Base-by-base conservation (phyloP, 2,113 vertebrate species). In the Uria aalge region DNA sequence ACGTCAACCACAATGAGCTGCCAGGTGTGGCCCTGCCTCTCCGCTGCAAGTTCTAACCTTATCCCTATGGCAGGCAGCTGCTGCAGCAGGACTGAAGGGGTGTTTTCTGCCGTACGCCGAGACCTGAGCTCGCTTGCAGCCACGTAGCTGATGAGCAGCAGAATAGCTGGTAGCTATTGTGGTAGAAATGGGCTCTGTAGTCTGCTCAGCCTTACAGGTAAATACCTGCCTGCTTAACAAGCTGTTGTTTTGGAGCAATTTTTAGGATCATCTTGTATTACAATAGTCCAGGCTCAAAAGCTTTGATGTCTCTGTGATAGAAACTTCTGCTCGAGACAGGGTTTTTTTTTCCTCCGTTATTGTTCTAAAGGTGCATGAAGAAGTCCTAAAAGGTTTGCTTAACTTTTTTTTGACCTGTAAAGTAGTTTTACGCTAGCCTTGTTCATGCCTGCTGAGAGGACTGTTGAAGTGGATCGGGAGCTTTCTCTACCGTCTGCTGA, bases 191-290 rank as follows among this genome's bases (percentile, higher is more conserved):
- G 82, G 68, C 48, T 96, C 73, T 86, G 60, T 24, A 63, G 56
- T n/a, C 57, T 91, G 45, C 80, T 78, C 76, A 75, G 73, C 48
- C 76, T 85, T 78, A 52, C 79, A 88, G 94, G 90, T 91, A 59
- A 74, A 68, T 84, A 89, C 59, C 92, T 94, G 64, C 92, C 92
- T 95, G 83, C 64, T 78, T 88, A 94, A 81, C 80, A 76, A 94
- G 43, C 21, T 89, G 40, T 7, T 88, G 78, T 53, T 94, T 66
- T 56, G 40, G 40, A 64, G 73, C 53, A 84, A 67, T 72, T 68
- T 94, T 87, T 94, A 87, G 74, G 36, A 88, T 93, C 48, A 38
- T 81, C 50, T 86, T 84, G 30, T 50, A 68, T 94, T 95, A 63
- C 62, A 90, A 2, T 63, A 90, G 88, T 24, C 55, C 76, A 48